phyloP scores from a whole-genome alignment of 2,113 vertebrate genomes.

The Corydoras maculifer region DNA sequence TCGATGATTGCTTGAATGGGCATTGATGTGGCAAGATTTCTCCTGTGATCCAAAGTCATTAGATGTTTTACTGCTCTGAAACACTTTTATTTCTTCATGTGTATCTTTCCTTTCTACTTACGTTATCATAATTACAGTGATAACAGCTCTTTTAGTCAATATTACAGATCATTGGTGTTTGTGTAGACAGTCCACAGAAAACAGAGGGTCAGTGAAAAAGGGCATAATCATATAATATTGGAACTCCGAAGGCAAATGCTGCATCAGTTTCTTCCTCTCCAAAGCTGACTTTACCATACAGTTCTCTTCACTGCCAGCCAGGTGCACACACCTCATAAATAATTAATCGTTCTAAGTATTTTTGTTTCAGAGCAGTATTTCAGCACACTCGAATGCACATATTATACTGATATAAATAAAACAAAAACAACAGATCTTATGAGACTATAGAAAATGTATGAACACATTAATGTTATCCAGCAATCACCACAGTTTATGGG shows the following conservation, averaged over 20 bases:
- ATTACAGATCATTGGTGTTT: slow-evolving; percentile 46
- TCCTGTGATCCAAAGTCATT: too few species aligned
- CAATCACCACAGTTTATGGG: too few species aligned
- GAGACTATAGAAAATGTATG: too few species aligned
- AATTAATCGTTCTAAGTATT: too few species aligned
- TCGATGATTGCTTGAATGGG: too few species aligned
- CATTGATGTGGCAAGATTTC: too few species aligned
- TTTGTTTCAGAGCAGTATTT: not conserved
- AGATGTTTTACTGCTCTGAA: too few species aligned
- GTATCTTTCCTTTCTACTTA: too few species aligned
- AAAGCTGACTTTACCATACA: not conserved
- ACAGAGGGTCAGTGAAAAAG: slow-evolving; percentile 26
- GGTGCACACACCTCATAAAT: not conserved
- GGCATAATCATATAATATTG: slow-evolving; percentile 60
- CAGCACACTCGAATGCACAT: not conserved
- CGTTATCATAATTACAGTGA: not conserved
- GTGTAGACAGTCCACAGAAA: not conserved
- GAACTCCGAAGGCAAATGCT: slow-evolving; percentile 54
- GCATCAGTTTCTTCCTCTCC: slow-evolving; percentile 43
- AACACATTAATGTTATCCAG: too few species aligned
- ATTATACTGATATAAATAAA: not conserved
- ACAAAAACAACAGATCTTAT: not conserved
- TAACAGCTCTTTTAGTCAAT: slow-evolving; percentile 42
- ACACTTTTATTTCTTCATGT: too few species aligned
- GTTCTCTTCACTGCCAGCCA: slow-evolving; percentile 40